Base-by-base conservation (phyloP, 2,797 vertebrate species). In the Parauchenoglanis ngamensis region DNA sequence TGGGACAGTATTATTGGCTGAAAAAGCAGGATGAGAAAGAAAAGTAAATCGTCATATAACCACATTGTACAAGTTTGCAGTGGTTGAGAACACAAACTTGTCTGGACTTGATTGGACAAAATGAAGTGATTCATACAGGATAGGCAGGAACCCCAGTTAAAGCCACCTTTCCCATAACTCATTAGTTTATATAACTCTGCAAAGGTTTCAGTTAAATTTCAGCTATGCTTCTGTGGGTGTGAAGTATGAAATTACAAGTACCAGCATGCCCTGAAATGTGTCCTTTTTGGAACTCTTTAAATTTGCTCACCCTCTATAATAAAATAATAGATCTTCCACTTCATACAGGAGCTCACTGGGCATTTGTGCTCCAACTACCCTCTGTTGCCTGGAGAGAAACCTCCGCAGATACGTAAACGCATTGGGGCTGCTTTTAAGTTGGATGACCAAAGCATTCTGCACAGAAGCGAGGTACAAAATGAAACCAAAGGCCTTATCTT, bases 401-500 rank as follows among this genome's bases (percentile, higher is more conserved):
- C 92, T 12, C 98, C 97, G 0, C 96, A 94, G 67, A 95, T 99
- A n/a, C 96, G 94, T 49, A 94, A 96, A 83, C 96, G 98, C 81
- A 95, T 98, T 0, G 97, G 98, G 65, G 96, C 98, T 0, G 94
- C 96, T 0, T 99, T 98, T 93, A 96, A 95, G 91, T 92, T 99
- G 88, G 97, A 98, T 3, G 95, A 97, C 82, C 94, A 93, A 87
- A 97, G 95, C 85, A 91, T 98, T 19, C 90, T 95, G 73, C 92
- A 90, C 56, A 93, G 75, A 86, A 91, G 91, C 87, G 93, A 96
- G 96, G 97, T 98, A 95, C 81, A 82, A 10, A 21, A 49, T 21
- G 1, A 31, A 44, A 84, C 15, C 56, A 28, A 73, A 68, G 5
- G 13, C 13, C 3, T 10, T 46, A n/a, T 46, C 35, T 40, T 80